Base-by-base conservation (phyloP, 2,888 invertebrate species). In the Teinopalpus imperialis region DNA sequence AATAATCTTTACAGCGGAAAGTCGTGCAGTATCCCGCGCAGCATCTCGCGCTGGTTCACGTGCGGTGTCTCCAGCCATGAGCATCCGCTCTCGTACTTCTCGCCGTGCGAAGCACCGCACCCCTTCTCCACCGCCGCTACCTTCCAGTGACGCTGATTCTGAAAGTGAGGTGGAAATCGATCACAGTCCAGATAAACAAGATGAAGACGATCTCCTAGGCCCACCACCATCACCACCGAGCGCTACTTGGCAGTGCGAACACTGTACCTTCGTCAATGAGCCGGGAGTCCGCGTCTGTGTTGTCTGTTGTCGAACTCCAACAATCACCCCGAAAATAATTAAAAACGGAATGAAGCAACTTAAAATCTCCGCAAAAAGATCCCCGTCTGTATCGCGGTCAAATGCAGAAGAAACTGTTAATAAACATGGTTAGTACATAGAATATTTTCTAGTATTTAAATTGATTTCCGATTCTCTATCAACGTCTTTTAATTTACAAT, bases 241-340 rank as follows among this genome's bases (percentile, higher is more conserved):
- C 24, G 81, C 90, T 7, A 85, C 91, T 43, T 97, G 97, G 97
- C 93, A 95, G 53, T 97, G 97, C 73, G 95, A 96, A 65, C 95
- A 96, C 66, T 97, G 97, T 69, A 97, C 97, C 0, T 97, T 93
- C 69, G 94, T 96, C 1, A 97, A 97, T 69, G 93, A 94, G 49
- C 85, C 94, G 0, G 94, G 93, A 10, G 92, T 93, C 0, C 92
- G 93, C 58, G 94, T 97, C 24, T 97, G 97, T 68, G 90, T 91
- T 7, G 92, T 97, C 37, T 97, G 97, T 69, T 97, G 97, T 66
- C 96, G 96, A 69, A 97, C 97, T 0, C 92, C 92, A 0, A 90
- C 90, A 6, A 69, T 76, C 5, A 74, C 69, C 26, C 74, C 87
- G 5, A 64, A 61, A 43, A 55, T 69, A 8, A 53, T 78, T 31